Conservation (phyloP, 2,113 vertebrate species). For the Microcebus tavaratra region DNA sequence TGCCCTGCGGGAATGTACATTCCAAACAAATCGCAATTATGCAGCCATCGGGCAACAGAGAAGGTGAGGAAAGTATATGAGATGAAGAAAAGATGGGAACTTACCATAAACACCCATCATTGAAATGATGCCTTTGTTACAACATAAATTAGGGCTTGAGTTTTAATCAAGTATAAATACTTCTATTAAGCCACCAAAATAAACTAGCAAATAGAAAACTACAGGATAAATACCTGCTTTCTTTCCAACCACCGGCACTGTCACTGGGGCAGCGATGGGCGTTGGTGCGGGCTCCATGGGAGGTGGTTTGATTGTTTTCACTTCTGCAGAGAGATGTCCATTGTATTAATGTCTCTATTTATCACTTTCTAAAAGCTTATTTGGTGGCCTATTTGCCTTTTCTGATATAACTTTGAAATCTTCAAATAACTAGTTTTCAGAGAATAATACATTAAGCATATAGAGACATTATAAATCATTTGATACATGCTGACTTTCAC, state of each 20-base stretch:
- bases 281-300: constrained; percentile 82
- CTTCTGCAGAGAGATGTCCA: constrained; percentile 76
- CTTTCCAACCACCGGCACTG: constrained; percentile 92
- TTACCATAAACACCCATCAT: not conserved
- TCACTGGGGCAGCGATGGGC: constrained; percentile 86
- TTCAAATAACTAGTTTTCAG: not conserved
- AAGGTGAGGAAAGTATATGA: constrained; percentile 4
- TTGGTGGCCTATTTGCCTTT: not conserved
- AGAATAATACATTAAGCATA: not conserved
- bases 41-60: not conserved
- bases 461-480: not conserved
- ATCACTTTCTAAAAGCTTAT: constrained; percentile 17
- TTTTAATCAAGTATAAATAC: not conserved
- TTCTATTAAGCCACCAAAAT: not conserved
- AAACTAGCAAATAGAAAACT: not conserved
- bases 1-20: not conserved
- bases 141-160: not conserved
- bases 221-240: constrained; percentile 90
- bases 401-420: not conserved
- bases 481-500: not conserved
- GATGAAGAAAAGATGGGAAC: constrained; percentile 27
- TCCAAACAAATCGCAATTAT: constrained; percentile 51
- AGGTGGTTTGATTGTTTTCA: constrained; percentile 84
- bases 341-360: not conserved
- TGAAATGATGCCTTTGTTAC: not conserved